Evolutionary conservation across 2,113 vertebrate species (phyloP).

Genomic region (Ia io): DNA sequence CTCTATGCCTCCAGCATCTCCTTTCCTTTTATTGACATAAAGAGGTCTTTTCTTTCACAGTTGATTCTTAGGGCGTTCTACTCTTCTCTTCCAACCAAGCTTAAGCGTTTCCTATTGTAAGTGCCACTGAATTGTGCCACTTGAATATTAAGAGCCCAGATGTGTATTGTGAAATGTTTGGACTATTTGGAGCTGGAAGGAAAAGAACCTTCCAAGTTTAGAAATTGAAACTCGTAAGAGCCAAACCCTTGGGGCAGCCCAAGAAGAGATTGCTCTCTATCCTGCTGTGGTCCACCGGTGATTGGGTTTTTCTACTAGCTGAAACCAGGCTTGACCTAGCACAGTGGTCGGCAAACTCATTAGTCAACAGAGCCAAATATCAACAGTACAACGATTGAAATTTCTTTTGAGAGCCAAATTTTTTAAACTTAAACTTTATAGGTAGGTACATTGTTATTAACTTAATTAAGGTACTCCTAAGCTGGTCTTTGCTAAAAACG

Average conservation of each 20-base stretch:
- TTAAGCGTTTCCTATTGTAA: neutral
- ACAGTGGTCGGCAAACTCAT: neutral
- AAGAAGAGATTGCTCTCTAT: neutral
- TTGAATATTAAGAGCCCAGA: neutral
- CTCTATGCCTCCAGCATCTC: neutral
- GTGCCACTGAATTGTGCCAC: neutral
- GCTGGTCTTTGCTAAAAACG: too few relatives aligned
- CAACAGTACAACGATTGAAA: too few relatives aligned
- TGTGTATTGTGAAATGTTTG: neutral
- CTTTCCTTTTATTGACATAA: neutral
- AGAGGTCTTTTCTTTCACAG: neutral
- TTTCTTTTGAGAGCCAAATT: too few relatives aligned
- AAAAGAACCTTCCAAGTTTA: conserved; percentile 1
- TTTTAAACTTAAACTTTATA: too few relatives aligned
- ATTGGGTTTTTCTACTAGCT: neutral
- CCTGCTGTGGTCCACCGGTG: neutral
- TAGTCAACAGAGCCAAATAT: too few relatives aligned
- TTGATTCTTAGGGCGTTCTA: neutral
- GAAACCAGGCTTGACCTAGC: neutral
- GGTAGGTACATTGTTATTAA: too few relatives aligned
- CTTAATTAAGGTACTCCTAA: too few relatives aligned
- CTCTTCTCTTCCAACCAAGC: neutral
- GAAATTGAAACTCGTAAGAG: neutral
- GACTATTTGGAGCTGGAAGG: conserved; percentile 2
- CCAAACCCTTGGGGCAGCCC: neutral